Evolutionary conservation across 2,113 vertebrate species (phyloP), one percentile per base, ranked within the genome.

Genomic region (Peromyscus maniculatus): DNA sequence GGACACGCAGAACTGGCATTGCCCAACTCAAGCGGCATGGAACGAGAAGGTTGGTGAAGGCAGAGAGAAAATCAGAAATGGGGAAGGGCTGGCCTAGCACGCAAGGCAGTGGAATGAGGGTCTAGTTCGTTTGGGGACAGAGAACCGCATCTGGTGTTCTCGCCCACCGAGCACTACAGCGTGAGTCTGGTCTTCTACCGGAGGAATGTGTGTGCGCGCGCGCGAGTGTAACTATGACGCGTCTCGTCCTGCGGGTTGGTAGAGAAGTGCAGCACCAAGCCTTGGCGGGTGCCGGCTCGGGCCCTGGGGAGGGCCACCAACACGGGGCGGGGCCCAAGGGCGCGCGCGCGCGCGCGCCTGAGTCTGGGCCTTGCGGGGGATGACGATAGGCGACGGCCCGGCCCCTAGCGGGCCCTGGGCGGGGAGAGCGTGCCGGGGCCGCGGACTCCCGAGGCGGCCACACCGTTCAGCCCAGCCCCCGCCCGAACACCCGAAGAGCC

Each of bases 361-460:
- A 74, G 87, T 43, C 88, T 89, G 69, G 22, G 96, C 96, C 91
- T 93, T 74, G 97, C 95, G 91, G 31, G 98, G 94, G 94, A 98
- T 98, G 98, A 98, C 97, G 98, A 98, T 96, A 97, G 87, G 96
- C 97, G 24, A 96, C 97, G 49, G 96, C 79, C 96, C 94, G 92
- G 96, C 97, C 97, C 95, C 97, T 67, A 87, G 96, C 91, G 95
- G 97, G 97, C 95, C 96, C 92, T 97, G 97, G 98, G 97, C 96
- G 97, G 96, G 78, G 96, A 97, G 90, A 96, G 78, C 89, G 92
- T 89, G 93, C 91, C 82, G 1, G 86, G 80, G 31, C 96, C 82
- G 92, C 83, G 57, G 95, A 97, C 95, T 96, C 93, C 72, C 28
- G 64, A 96, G 75, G 84, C 66, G 59, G 79, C 96, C 93, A 94